Evolutionary conservation across 1,140 invertebrate genomes (phyloP), one percentile per base, ranked within the genome.

Genomic region (Lepidurus arcticus): DNA sequence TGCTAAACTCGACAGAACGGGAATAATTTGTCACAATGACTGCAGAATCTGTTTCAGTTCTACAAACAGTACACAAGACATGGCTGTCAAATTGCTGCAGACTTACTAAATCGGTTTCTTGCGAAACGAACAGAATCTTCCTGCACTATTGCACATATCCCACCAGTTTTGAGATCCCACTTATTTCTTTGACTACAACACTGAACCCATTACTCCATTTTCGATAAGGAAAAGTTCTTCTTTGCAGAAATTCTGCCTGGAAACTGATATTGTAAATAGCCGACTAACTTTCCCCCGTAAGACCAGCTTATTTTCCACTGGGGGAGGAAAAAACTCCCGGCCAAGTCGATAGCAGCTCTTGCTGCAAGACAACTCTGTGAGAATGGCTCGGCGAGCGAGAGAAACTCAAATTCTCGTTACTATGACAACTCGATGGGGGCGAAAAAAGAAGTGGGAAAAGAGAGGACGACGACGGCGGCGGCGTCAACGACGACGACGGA

Each of bases 391-490:
- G 53, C n/a, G 21, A 65, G 21, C 53, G 13, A 21, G 53, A 65
- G 53, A 65, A 65, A 65, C 53, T 65, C 53, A 65, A 21, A 65
- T 65, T 65, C 53, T 65, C 53, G 53, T 65, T 65, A 65, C 53
- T 21, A 21, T 65, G 53, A 65, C 53, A 65, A 65, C 53, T 13
- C 21, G 53, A 21, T 65, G 21, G 9, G 53, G 53, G 34, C 34
- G 34, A 34, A 13, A 65, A 65, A 65, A 65, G 53, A 65, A 65
- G n/a, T 65, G 16, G n/a, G 21, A 65, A 9, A 65, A 21, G 53
- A 65, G 53, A 65, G 34, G 34, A 65, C 13, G 53, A 65, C 53
- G 53, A 16, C 53, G 53, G 53, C 53, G 53, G 8, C 53, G 53
- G 7, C 53, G 13, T n/a, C 53, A 1, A 65, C 53, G 4, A 65